Evolutionary conservation across 2,888 invertebrate species (phyloP).

Genomic region (Leptinotarsa tumamoca): DNA sequence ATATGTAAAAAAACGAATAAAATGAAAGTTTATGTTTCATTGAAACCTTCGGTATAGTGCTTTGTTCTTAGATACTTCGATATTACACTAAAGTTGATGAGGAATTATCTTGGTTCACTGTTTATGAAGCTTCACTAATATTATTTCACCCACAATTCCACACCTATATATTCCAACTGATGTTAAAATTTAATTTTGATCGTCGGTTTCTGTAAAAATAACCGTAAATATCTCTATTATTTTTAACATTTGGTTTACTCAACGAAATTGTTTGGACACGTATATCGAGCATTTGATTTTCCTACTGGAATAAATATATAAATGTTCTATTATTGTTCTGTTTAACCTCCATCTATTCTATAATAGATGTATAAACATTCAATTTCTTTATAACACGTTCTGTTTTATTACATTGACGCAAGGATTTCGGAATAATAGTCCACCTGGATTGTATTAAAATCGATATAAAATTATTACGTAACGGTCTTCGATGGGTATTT

Average conservation of each 20-base stretch:
- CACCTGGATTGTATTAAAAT: constrained; percentile 39
- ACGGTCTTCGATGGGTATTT: constrained; percentile 2
- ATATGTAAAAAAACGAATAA: no score
- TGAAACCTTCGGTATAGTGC: no score
- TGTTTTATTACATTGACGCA: constrained; percentile 17
- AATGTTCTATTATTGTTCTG: constrained; percentile 48
- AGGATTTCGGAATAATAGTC: constrained; percentile 12
- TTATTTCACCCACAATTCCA: no score
- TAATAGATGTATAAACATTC: constrained; percentile 48
- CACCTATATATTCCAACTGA: no score
- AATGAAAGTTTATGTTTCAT: no score
- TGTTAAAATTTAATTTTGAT: no score
- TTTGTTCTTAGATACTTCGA: no score
- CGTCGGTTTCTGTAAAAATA: no score
- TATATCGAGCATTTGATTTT: constrained; percentile 34
- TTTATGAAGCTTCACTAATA: no score
- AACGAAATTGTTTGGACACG: constrained; percentile 24
- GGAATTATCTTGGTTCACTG: no score
- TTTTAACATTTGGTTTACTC: constrained; percentile 10
- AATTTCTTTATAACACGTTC: constrained; percentile 33
- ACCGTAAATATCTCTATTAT: neutral
- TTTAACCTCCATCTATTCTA: constrained; percentile 51
- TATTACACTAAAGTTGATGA: no score
- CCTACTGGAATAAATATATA: constrained; percentile 31
- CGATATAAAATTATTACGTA: constrained; percentile 41